Evolutionary conservation across 2,888 invertebrate genomes (phyloP).

Genomic region (Apomyelois bistriatella): DNA sequence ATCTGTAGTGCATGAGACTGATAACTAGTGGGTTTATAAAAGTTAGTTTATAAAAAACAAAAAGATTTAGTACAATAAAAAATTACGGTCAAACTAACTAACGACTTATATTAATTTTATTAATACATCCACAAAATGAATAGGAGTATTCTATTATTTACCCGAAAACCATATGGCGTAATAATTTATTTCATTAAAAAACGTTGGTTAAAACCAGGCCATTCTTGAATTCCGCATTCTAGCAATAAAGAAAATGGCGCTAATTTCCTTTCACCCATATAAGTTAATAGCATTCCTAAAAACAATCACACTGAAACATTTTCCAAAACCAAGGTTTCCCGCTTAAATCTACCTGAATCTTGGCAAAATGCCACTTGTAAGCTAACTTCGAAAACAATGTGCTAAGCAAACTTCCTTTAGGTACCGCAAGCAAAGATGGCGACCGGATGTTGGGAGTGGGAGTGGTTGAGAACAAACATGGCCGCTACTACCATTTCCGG

Average conservation of each 20-base stretch:
- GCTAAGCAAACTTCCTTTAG: conserved; percentile 20
- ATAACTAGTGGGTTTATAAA: too few species aligned
- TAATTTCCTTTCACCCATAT: neutral
- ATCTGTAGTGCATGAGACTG: too few species aligned
- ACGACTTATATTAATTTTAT: too few species aligned
- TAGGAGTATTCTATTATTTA: too few species aligned
- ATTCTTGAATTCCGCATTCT: neutral
- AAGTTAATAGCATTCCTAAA: neutral
- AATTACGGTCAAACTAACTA: too few species aligned
- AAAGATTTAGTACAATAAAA: too few species aligned
- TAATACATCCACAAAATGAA: too few species aligned
- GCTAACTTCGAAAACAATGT: conserved; percentile 23
- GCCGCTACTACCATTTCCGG: conserved; percentile 18
- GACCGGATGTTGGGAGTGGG: conserved; percentile 17
- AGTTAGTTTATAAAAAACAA: too few species aligned
- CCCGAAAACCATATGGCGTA: too few species aligned
- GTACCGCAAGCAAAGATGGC: conserved; percentile 19
- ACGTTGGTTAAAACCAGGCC: too few species aligned
- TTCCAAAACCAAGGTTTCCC: neutral
- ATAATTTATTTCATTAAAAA: too few species aligned
- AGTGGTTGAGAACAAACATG: conserved; percentile 17
- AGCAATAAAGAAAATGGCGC: neutral
- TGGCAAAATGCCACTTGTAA: conserved; percentile 23
- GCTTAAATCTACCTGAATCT: conserved; percentile 12
- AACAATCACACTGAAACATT: neutral